These are phyloP conservation scores for Chrysogorgia sp. DNA, from an alignment of 92 coral and sea anemone species.

Conservation along the genomic window DNA sequence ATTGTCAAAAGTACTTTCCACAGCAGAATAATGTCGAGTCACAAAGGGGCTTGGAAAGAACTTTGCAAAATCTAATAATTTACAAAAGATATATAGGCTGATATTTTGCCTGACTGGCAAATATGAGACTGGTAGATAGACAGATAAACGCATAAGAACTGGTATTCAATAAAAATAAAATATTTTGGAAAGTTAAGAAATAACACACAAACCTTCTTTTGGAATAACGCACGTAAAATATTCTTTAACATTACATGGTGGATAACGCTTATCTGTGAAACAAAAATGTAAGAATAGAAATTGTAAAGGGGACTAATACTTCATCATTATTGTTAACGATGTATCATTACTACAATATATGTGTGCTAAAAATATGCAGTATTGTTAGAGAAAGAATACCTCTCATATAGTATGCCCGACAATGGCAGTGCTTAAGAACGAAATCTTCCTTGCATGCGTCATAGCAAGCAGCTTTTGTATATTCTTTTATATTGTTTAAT, in stretches of 20 bases:
- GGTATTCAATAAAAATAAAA: no score
- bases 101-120: no score
- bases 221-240: slow-evolving; percentile 15
- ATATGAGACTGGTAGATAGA: no score
- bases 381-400: not conserved
- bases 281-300: not conserved
- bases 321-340: not conserved
- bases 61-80: no score
- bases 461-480: slow-evolving; percentile 29
- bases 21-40: no score
- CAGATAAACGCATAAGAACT: no score
- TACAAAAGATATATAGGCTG: no score
- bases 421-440: not conserved
- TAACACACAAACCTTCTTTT: slow-evolving; percentile 13
- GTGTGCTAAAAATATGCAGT: not conserved
- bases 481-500: not conserved
- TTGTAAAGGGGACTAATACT: not conserved
- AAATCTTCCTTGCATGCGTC: slow-evolving; percentile 13
- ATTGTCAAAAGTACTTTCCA: no score
- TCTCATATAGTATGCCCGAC: slow-evolving; percentile 29
- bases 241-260: slow-evolving; percentile 1
- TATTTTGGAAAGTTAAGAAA: not conserved
- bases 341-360: not conserved
- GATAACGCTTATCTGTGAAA: not conserved
- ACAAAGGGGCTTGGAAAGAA: no score